phyloP scores from a whole-genome alignment of 2,797 vertebrate genomes.

The Tiaroga cobitis region DNA sequence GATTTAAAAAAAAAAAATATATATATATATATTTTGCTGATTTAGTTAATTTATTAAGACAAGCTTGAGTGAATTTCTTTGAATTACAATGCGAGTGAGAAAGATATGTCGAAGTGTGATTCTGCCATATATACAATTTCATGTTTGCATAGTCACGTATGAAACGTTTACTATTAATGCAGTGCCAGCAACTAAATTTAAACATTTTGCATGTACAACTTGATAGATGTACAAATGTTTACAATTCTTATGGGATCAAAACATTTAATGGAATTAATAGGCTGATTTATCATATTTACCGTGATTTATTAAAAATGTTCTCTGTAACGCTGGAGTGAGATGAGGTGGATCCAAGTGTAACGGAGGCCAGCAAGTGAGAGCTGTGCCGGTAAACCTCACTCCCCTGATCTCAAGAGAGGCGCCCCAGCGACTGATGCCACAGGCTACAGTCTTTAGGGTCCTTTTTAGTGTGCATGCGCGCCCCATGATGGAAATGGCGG shows the following conservation, averaged over 20 bases:
- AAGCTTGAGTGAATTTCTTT: constrained; percentile 11
- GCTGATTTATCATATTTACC: background rate
- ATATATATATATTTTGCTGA: background rate
- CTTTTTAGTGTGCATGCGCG: rapidly evolving
- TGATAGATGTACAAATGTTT: background rate
- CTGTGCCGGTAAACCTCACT: background rate
- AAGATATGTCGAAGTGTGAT: background rate
- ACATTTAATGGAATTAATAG: background rate
- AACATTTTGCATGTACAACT: background rate
- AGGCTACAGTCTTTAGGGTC: background rate
- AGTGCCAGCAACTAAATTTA: background rate
- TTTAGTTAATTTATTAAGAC: background rate
- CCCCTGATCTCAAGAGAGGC: background rate
- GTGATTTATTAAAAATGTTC: background rate
- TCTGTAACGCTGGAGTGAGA: background rate
- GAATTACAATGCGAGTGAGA: constrained; percentile 47
- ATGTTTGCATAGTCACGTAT: background rate
- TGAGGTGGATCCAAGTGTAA: background rate
- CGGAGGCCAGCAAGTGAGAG: background rate
- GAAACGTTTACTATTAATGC: background rate
- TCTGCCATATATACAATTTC: background rate
- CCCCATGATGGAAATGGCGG: background rate
- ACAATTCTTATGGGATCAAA: background rate
- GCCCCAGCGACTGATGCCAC: background rate
- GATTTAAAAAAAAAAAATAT: too few species aligned